Evolutionary conservation across 2,797 vertebrate genomes (phyloP).

Genomic region (Australoheros facetus): DNA sequence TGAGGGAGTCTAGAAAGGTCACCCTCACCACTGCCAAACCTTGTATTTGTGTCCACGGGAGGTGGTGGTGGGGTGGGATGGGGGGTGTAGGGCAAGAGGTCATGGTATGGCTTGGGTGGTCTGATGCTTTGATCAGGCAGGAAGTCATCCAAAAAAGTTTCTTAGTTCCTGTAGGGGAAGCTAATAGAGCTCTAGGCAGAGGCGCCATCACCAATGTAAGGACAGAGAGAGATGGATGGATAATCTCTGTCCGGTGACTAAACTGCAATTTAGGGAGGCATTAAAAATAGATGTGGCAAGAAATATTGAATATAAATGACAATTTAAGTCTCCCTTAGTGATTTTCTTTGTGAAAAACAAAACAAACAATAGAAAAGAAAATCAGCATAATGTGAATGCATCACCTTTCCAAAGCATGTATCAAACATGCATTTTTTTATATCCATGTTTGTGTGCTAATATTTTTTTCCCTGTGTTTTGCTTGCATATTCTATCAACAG

Average conservation of each 20-base stretch:
- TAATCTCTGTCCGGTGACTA: not conserved
- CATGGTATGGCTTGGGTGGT: slow-evolving; percentile 44
- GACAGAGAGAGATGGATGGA: not conserved
- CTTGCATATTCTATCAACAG: no score
- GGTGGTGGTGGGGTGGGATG: no score
- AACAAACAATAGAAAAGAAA: not conserved
- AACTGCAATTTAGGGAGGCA: not conserved
- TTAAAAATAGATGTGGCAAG: not conserved
- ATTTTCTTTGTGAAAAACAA: not conserved
- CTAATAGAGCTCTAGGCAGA: slow-evolving; percentile 8
- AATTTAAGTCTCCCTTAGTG: not conserved
- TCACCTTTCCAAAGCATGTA: not conserved
- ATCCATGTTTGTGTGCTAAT: not conserved
- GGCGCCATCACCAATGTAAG: not conserved
- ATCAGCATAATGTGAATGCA: not conserved
- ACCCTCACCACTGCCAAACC: slow-evolving; percentile 59
- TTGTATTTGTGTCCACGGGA: slow-evolving; percentile 44
- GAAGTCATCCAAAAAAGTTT: slow-evolving; percentile 59
- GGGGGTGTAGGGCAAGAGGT: slow-evolving; percentile 29
- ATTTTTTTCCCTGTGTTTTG: not conserved
- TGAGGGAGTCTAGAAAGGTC: slow-evolving; percentile 70
- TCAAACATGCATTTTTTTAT: not conserved
- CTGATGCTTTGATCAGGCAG: slow-evolving; percentile 64
- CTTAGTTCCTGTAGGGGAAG: slow-evolving; percentile 29
- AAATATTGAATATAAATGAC: not conserved